Base-by-base conservation (phyloP, 2,113 vertebrate species). In the Alligator mississippiensis region DNA sequence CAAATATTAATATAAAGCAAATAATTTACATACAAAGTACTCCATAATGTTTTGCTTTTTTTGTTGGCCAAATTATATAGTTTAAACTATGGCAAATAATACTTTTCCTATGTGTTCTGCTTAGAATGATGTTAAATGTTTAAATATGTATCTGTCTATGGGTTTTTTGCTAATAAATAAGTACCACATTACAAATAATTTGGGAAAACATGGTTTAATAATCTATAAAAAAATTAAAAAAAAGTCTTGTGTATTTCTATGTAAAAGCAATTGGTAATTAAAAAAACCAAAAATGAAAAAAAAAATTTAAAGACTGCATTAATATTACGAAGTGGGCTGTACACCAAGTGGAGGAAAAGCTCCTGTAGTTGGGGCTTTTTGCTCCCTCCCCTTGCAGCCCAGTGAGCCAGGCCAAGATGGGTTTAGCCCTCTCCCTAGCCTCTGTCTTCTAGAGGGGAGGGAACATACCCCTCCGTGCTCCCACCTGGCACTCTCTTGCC, bases 31-130 rank as follows among this genome's bases (percentile, higher is more conserved):
- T 84, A 15, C 82, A 22, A 72, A 76, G 58, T 84, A 24, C 70
- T 14, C 19, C 59, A 4, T 62, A 64, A 86, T 86, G 62, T 27
- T 79, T 94, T 84, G 14, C 15, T 78, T 22, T 19, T 82, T 80
- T 64, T 70, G 1, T 87, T 63, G 22, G 58, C n/a, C 81, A 34
- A 61, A 38, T 80, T 28, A 82, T 59, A 24, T 22, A 2, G 38
- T 47, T 15, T 17, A 0, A 68, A 6, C 8, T 34, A 24, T 4
- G 30, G 6, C 57, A 4, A 0, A 2, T 64, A 14, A 66, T 61
- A 28, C 2, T 63, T 59, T 58, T 85, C n/a, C n/a, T 87, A 82
- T 90, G 54, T 10, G 2, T 80, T 87, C 19, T 18, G 61, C 11
- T 62, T 47, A 47, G 47, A 47, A 47, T 47, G 47, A 47, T 55